Base-by-base conservation (phyloP, 2,797 vertebrate genomes). In the Tragopan temminckii region DNA sequence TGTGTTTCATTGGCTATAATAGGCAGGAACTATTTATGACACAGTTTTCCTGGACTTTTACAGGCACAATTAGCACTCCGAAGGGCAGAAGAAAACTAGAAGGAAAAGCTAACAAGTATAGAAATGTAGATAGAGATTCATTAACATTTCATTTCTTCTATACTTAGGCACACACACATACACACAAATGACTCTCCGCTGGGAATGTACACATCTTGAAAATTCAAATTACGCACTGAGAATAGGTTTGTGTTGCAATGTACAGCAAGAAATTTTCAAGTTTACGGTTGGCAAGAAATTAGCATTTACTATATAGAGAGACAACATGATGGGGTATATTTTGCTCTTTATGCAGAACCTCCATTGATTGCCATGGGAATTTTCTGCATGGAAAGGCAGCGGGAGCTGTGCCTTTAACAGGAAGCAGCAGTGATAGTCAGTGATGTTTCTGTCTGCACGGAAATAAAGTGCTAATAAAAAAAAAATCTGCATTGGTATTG, bases 351-450 rank as follows among this genome's bases (percentile, higher is more conserved):
- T 94, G 95, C 88, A 95, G 95, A 96, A 86, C 70, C 94, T 90
- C 80, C 93, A 93, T 80, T 96, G 92, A 95, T 94, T 95, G 91
- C 89, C 93, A 94, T 95, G 94, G 95, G 94, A 96, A 90, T 95
- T 94, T 89, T 94, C 58, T 21, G 53, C 57, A 90, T 77, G 89
- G 92, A 87, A 92, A 96, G 92, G 69, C 23, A 0, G 77, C n/a
- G 89, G 89, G 82, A 93, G 76, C 87, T 93, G 76, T 83, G 87
- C 80, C 92, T 97, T 94, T 94, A 95, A 89, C 93, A 62, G 95
- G 96, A 97, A 96, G 96, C 96, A 97, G 94, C 88, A 93, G 93
- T 94, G 96, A 89, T 96, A 94, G 96, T 95, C 97, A 86, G 92
- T 94, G 76, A 94, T 94, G 94, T 96, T 96, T 94, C 96, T 95